Evolutionary conservation across 2,113 vertebrate genomes (phyloP).

Genomic region (Psettodes erumei): DNA sequence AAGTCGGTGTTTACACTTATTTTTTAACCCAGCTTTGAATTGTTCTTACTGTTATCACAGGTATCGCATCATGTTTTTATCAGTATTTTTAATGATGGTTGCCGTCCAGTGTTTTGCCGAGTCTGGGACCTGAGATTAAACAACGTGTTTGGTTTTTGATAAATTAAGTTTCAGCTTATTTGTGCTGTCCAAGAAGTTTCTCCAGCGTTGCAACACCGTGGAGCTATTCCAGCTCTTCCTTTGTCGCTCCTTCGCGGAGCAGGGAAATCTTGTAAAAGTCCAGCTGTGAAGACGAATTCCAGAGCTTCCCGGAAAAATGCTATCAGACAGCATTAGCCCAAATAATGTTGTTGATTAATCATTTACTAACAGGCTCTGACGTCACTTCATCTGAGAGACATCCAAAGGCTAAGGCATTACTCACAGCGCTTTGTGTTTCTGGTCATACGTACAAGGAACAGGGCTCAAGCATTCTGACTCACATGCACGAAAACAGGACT

Average conservation of each 20-base stretch:
- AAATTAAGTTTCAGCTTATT: slow-evolving; percentile 18
- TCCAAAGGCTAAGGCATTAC: slow-evolving; percentile 68
- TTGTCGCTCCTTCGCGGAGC: slow-evolving; percentile 58
- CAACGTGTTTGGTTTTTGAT: slow-evolving; percentile 9
- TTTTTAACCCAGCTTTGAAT: too few species aligned
- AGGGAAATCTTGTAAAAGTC: slow-evolving; percentile 69
- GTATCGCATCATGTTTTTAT: not conserved
- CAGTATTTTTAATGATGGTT: not conserved
- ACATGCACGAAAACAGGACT: slow-evolving; percentile 20
- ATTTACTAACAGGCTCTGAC: slow-evolving; percentile 73
- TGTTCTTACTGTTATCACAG: not conserved
- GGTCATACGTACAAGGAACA: slow-evolving; percentile 34
- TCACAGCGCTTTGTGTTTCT: slow-evolving; percentile 55
- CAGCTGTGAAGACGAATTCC: slow-evolving; percentile 75
- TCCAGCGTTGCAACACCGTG: slow-evolving; percentile 53
- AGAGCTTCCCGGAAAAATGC: slow-evolving; percentile 73
- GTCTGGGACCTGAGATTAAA: slow-evolving; percentile 13
- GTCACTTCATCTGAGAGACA: slow-evolving; percentile 58
- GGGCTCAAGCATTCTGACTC: not conserved
- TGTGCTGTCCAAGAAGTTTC: slow-evolving; percentile 27
- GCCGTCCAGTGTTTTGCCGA: not conserved
- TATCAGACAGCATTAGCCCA: slow-evolving; percentile 68
- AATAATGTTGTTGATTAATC: slow-evolving; percentile 71
- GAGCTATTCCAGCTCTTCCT: slow-evolving; percentile 29
- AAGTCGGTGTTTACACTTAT: not conserved